These are phyloP conservation scores for Schrankia costaestrigalis DNA, from an alignment of 2,888 invertebrate species.

Conservation along the genomic window DNA sequence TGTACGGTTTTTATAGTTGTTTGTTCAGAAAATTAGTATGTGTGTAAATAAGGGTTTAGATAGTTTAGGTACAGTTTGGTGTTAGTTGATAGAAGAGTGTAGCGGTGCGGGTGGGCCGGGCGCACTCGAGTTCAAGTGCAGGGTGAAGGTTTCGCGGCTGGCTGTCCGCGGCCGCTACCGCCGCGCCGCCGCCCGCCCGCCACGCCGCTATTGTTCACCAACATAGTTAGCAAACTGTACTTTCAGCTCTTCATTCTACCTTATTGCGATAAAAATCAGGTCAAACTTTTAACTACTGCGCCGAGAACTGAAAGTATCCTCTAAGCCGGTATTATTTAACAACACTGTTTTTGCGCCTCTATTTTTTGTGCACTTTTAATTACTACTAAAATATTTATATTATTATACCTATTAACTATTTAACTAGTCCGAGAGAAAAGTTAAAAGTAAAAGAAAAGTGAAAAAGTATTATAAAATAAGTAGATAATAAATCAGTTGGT, in stretches of 20 bases:
- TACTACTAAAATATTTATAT: too few relatives aligned
- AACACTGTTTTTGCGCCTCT: too few relatives aligned
- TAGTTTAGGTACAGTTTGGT: constrained; percentile 54
- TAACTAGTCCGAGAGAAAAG: too few relatives aligned
- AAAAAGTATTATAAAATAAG: too few relatives aligned
- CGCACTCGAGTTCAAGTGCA: constrained; percentile 70
- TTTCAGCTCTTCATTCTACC: constrained; percentile 9
- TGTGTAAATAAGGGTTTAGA: too few relatives aligned
- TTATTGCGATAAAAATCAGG: constrained; percentile 6
- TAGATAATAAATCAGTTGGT: too few relatives aligned
- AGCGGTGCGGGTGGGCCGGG: constrained; percentile 38
- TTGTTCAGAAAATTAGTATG: neutral
- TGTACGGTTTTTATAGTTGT: constrained; percentile 1
- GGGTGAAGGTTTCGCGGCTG: constrained; percentile 69
- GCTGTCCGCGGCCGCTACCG: constrained; percentile 15
- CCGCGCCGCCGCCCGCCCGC: constrained; percentile 14
- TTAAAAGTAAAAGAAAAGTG: too few relatives aligned
- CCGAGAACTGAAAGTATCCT: neutral
- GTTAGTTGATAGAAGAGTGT: constrained; percentile 62
- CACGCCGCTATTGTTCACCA: constrained; percentile 17
- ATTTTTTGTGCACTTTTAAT: too few relatives aligned
- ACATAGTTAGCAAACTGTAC: constrained; percentile 11
- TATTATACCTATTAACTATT: too few relatives aligned
- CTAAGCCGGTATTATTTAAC: neutral
- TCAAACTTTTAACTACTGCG: constrained; percentile 3